These are phyloP conservation scores for Spheniscus humboldti DNA, from an alignment of 2,797 vertebrate species.

Conservation along the genomic window DNA sequence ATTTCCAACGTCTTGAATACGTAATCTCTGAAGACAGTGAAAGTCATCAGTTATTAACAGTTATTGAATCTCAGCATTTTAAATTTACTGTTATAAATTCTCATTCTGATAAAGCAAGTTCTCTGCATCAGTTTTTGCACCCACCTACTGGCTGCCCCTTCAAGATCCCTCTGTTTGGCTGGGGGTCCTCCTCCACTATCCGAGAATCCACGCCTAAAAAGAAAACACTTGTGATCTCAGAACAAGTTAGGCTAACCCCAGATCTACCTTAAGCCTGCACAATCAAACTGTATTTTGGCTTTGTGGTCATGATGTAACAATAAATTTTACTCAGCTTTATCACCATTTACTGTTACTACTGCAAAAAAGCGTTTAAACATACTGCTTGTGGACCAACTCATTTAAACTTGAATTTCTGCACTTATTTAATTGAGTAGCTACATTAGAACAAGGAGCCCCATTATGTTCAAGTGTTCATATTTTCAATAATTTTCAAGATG, in stretches of 20 bases:
- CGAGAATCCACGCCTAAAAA: conserved; percentile 94
- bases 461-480: neutral
- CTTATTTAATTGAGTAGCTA: neutral
- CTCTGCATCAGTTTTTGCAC: neutral
- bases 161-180: conserved; percentile 97
- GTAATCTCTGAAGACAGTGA: neutral
- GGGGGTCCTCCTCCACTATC: conserved; percentile 94
- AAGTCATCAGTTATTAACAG: neutral
- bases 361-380: neutral
- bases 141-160: conserved; percentile 93
- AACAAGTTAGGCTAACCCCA: neutral
- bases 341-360: neutral
- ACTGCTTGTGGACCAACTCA: neutral
- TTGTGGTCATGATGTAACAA: neutral
- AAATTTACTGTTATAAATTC: neutral
- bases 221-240: neutral
- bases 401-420: neutral
- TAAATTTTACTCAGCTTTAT: neutral
- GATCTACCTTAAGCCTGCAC: neutral
- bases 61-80: neutral
- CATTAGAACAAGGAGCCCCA: neutral
- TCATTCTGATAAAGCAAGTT: neutral
- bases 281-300: neutral
- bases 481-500: neutral
- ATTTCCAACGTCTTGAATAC: neutral